phyloP scores from a whole-genome alignment of 2,888 invertebrate species.

The Rhabditophanes sp. region DNA sequence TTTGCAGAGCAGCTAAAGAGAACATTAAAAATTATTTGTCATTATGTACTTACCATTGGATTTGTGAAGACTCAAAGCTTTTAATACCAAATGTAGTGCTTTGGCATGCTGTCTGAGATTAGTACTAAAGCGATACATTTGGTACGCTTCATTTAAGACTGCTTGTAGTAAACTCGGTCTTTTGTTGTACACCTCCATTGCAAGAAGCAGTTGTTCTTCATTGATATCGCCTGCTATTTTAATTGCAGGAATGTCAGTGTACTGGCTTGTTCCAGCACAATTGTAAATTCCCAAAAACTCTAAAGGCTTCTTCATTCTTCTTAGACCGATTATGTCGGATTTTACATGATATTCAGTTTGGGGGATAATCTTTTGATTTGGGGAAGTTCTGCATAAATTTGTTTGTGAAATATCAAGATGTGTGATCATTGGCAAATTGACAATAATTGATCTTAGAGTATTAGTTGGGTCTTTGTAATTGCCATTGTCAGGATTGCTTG shows the following conservation, averaged over 20 bases:
- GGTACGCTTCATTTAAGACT: constrained; percentile 71
- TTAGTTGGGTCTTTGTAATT: too few relatives aligned
- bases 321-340: constrained; percentile 68
- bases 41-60: constrained; percentile 67
- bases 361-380: too few relatives aligned
- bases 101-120: constrained; percentile 22
- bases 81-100: constrained; percentile 55
- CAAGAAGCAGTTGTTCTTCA: constrained; percentile 61
- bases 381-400: constrained; percentile 8
- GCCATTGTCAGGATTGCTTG: too few relatives aligned
- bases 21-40: too few relatives aligned
- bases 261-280: constrained; percentile 72
- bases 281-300: constrained; percentile 80
- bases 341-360: too few relatives aligned
- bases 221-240: constrained; percentile 12
- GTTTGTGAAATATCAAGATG: background rate
- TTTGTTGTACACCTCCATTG: constrained; percentile 64
- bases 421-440: constrained; percentile 8
- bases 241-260: constrained; percentile 71
- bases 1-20: too few relatives aligned
- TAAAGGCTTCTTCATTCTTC: constrained; percentile 59
- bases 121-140: constrained; percentile 44
- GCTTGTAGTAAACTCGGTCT: constrained; percentile 64
- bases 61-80: constrained; percentile 74
- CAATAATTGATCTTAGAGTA: too few relatives aligned